A percentile compares a stretch with the other conserved stretches of the same genome.
Evolutionary conservation across 2,888 invertebrate species (phyloP).

Genomic region (Dasypolia templi): DNA sequence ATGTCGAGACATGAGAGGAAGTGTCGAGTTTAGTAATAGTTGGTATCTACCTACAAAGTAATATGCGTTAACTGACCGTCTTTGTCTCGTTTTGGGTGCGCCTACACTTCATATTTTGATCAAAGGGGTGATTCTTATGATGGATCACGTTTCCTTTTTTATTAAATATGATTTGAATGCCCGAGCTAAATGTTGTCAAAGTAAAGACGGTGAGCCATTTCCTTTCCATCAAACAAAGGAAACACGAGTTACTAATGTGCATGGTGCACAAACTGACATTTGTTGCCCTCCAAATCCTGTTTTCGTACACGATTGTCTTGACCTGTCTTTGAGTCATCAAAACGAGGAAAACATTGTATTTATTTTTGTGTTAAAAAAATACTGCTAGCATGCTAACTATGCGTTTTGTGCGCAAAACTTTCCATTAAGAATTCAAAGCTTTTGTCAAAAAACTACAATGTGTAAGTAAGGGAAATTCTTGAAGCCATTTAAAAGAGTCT

Average conservation of each 20-base stretch:
- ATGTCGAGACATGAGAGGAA: slow-evolving; percentile 15
- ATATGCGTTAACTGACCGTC: neutral
- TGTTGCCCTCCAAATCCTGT: slow-evolving; percentile 28
- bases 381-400: no score
- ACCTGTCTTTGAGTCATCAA: slow-evolving; percentile 46
- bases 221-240: slow-evolving; percentile 16
- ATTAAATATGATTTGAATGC: neutral
- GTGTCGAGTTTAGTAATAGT: slow-evolving; percentile 5
- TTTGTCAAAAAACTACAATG: neutral
- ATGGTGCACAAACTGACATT: slow-evolving; percentile 31
- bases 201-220: neutral
- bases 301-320: slow-evolving; percentile 37
- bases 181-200: neutral
- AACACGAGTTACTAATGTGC: neutral
- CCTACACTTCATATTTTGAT: neutral
- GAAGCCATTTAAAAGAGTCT: neutral
- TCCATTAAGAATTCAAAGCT: neutral
- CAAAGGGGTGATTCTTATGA: neutral
- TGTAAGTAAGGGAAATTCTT: neutral
- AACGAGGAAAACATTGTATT: slow-evolving; percentile 25
- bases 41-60: neutral
- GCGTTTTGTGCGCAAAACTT: neutral
- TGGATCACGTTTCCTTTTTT: neutral
- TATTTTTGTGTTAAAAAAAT: neutral
- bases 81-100: slow-evolving; percentile 3